Evolutionary conservation across 2,113 vertebrate species (phyloP).

Genomic region (Oriolus oriolus): DNA sequence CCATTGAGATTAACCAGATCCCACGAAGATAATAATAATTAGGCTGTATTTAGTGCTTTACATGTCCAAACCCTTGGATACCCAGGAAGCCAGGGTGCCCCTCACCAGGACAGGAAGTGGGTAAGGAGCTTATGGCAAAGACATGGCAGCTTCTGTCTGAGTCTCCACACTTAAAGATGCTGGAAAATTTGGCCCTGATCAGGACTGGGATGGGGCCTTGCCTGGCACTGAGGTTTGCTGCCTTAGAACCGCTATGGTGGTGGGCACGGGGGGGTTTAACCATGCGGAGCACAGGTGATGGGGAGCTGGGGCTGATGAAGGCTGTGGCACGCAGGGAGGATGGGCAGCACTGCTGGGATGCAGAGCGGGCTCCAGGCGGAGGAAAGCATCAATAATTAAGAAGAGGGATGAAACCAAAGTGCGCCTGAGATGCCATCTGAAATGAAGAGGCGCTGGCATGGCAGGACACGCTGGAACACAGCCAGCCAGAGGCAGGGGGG

Average conservation of each 20-base stretch:
- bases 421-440: not conserved
- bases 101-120: rapidly evolving
- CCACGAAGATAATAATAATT: slow-evolving; percentile 34
- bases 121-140: not conserved
- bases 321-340: rapidly evolving
- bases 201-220: not conserved
- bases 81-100: not conserved
- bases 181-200: not conserved
- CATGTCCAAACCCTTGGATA: not conserved
- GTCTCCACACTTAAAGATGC: not conserved
- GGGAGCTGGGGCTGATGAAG: not conserved
- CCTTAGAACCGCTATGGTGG: rapidly evolving
- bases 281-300: rapidly evolving
- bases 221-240: not conserved
- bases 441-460: not conserved
- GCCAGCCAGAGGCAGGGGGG: not conserved
- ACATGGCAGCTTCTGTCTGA: not conserved
- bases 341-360: not conserved
- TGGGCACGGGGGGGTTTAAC: rapidly evolving
- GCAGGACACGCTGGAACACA: not conserved
- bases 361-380: not conserved
- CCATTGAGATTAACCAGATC: slow-evolving; percentile 21
- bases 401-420: slow-evolving; percentile 16
- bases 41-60: slow-evolving; percentile 16
- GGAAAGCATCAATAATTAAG: slow-evolving; percentile 23